These are phyloP conservation scores for Ochotona curzoniae DNA, from an alignment of 2,113 vertebrate species.

Conservation along the genomic window DNA sequence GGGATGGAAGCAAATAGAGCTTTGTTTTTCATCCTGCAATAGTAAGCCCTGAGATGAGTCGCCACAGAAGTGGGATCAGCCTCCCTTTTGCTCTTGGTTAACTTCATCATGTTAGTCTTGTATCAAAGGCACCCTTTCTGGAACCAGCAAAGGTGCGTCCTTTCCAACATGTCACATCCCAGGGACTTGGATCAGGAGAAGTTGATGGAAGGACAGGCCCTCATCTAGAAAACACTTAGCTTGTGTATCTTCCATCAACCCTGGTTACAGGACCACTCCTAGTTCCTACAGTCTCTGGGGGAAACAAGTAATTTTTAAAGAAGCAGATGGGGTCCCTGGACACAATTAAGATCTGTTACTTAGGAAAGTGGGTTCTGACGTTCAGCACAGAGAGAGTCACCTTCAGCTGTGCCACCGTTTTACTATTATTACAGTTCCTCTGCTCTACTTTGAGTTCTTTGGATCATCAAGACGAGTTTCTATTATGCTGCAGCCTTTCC, in stretches of 20 bases:
- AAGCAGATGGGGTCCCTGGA: background rate
- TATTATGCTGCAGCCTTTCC: background rate
- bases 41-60: background rate
- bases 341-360: background rate
- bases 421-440: background rate
- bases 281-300: background rate
- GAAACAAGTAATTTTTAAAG: background rate
- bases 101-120: background rate
- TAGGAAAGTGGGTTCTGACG: background rate
- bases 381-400: background rate
- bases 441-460: background rate
- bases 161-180: background rate
- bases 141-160: background rate
- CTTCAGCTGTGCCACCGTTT: background rate
- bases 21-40: background rate
- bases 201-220: background rate
- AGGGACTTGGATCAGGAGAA: background rate
- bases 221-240: background rate
- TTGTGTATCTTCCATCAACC: background rate
- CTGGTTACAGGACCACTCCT: background rate
- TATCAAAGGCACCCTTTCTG: background rate
- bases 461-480: background rate
- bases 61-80: background rate
- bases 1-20: background rate
- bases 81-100: background rate